phyloP scores from a whole-genome alignment of 2,888 invertebrate genomes.

The Eretmocerus hayati region DNA sequence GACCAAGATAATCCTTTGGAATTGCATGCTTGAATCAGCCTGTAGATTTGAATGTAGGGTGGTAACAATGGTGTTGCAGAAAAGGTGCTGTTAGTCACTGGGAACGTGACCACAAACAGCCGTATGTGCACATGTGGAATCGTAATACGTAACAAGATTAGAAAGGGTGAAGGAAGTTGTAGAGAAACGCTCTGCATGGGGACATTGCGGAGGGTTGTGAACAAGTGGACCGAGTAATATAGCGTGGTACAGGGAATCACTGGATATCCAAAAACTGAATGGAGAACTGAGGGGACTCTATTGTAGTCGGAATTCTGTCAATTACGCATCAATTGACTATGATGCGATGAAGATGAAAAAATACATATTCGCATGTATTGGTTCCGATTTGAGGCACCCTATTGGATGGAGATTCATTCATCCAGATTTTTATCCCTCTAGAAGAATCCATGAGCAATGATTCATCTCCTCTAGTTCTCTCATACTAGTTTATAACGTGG shows the following conservation, averaged over 20 bases:
- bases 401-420: too few relatives aligned
- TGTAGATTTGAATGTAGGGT: too few relatives aligned
- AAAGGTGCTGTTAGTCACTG: constrained; percentile 1
- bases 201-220: constrained; percentile 11
- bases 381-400: too few relatives aligned
- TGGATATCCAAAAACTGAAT: constrained; percentile 9
- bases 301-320: constrained; percentile 18
- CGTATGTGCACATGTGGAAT: constrained; percentile 12
- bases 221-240: constrained; percentile 23
- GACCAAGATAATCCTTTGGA: too few relatives aligned
- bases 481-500: too few relatives aligned
- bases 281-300: constrained; percentile 10
- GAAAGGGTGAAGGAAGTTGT: constrained; percentile 15
- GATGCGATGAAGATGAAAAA: constrained; percentile 7
- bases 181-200: constrained; percentile 11
- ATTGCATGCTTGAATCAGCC: too few relatives aligned
- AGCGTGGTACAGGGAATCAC: constrained; percentile 12
- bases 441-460: too few relatives aligned
- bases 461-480: too few relatives aligned
- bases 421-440: too few relatives aligned
- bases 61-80: too few relatives aligned
- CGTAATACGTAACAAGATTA: constrained; percentile 19
- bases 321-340: constrained; percentile 16
- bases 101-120: constrained; percentile 9
- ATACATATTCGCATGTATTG: too few relatives aligned